Percentiles rank a stretch among this genome's conserved stretches.
phyloP scores from a whole-genome alignment of 1,140 invertebrate species.

The Lepidurus couesii region DNA sequence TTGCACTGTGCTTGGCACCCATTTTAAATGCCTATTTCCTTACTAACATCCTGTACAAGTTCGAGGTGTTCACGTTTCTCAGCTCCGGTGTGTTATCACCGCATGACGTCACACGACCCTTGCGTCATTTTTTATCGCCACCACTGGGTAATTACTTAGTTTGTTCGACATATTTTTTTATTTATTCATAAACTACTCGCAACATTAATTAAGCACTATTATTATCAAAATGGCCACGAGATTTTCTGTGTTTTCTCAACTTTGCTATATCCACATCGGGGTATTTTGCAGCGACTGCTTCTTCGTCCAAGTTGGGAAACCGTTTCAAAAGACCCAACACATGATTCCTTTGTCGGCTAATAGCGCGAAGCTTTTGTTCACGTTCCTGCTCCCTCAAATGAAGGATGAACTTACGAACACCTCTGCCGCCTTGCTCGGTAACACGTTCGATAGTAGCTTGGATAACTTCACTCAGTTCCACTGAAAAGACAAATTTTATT shows the following conservation, averaged over 20 bases:
- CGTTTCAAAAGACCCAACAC: slow-evolving; percentile 61
- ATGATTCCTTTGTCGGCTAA: slow-evolving; percentile 56
- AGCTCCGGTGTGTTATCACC: not conserved
- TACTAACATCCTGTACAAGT: not conserved
- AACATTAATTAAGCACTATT: slow-evolving; percentile 31
- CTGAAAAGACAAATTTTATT: slow-evolving; percentile 7
- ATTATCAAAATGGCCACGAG: slow-evolving; percentile 51
- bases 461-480: not conserved
- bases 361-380: slow-evolving; percentile 46
- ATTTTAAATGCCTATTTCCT: not conserved
- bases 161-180: not conserved
- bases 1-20: not conserved
- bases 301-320: slow-evolving; percentile 69
- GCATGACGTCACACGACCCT: not conserved
- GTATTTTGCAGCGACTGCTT: slow-evolving; percentile 63
- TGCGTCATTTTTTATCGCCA: not conserved
- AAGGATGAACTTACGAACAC: slow-evolving; percentile 55
- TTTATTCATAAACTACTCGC: not conserved
- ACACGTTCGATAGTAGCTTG: slow-evolving; percentile 17
- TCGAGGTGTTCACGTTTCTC: not conserved
- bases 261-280: slow-evolving; percentile 69
- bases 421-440: not conserved
- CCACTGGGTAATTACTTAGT: not conserved
- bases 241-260: slow-evolving; percentile 50
- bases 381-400: slow-evolving; percentile 58